phyloP scores from a whole-genome alignment of 2,888 invertebrate genomes.

The Heliothis peltigera region DNA sequence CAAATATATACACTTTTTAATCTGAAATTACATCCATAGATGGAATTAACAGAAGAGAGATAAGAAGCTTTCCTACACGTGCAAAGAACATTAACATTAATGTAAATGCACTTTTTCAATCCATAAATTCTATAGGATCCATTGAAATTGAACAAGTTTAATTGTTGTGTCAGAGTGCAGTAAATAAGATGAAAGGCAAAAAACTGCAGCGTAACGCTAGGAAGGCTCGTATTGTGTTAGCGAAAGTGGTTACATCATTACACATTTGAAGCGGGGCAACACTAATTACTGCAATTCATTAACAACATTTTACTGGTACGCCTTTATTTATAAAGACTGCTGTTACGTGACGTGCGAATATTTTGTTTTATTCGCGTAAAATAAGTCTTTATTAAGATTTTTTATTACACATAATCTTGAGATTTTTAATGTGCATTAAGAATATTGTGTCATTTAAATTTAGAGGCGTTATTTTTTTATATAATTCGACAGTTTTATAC shows the following conservation, averaged over 20 bases:
- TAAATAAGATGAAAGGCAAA: slow-evolving; percentile 36
- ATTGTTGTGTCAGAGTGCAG: slow-evolving; percentile 43
- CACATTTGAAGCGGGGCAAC: slow-evolving; percentile 56
- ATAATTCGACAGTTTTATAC: slow-evolving; percentile 18
- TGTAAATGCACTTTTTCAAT: slow-evolving; percentile 17
- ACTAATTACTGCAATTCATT: slow-evolving; percentile 63
- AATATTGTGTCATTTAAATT: slow-evolving; percentile 23
- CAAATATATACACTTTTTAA: neutral
- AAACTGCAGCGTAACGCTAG: slow-evolving; percentile 55
- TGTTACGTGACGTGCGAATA: slow-evolving; percentile 60
- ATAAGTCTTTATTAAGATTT: slow-evolving; percentile 55
- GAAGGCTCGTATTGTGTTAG: slow-evolving; percentile 56
- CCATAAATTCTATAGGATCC: slow-evolving; percentile 10
- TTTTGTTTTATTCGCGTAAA: slow-evolving; percentile 37
- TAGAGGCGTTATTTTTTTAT: slow-evolving; percentile 10
- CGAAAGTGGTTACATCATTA: slow-evolving; percentile 62
- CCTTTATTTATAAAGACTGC: slow-evolving; percentile 48
- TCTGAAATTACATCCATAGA: no score
- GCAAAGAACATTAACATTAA: neutral
- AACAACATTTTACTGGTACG: slow-evolving; percentile 57
- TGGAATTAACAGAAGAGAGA: no score
- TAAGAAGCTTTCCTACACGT: neutral
- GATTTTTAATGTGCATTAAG: slow-evolving; percentile 28
- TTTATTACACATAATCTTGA: slow-evolving; percentile 49
- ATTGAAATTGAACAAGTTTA: slow-evolving; percentile 24